Base-by-base conservation (phyloP, 2,113 vertebrate species). In the Phylloscopus whistleri region DNA sequence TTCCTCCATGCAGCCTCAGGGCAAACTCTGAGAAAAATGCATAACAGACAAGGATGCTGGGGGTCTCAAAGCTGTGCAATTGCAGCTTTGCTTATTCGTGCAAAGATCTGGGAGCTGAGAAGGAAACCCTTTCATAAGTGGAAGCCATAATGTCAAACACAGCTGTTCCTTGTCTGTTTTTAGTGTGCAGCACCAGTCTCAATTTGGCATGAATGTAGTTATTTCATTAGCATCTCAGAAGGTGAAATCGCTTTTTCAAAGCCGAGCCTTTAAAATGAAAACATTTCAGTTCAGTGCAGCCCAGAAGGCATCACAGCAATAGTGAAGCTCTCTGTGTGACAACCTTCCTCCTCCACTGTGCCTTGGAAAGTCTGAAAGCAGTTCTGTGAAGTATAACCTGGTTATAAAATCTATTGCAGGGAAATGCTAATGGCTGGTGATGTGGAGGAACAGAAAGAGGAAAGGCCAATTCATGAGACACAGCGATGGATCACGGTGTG, bases 361-460 rank as follows among this genome's bases (percentile, higher is more conserved):
- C 52, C 59, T 79, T 75, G 28, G 43, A 84, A 94, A 81, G 49
- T 20, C 20, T 96, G 63, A 85, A 83, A 35, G 16, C 23, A 13
- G 73, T 67, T 49, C 62, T 77, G 55, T 49, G 81, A 91, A 55
- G 56, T 69, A 67, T 21, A 77, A 58, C 46, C 28, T 82, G 46
- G 43, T 76, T 84, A 79, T 87, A 81, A 89, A 90, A 95, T 37
- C 68, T 35, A 8, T 55, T 28, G 16, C 39, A 68, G 63, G 31
- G 66, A 96, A 94, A 83, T 88, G 90, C 68, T 81, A 89, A 84
- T 83, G 41, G 35, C 63, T 94, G 73, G 35, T 95, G 76, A 76
- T 15, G 33, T 62, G 59, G 43, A 78, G 74, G 64, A 88, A 58
- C 10, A 90, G 23, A 67, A 59, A 84, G 63, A 92, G 62, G 72